Percentiles rank a stretch among this genome's conserved stretches.
Conservation (phyloP, 2,113 vertebrate genomes). For the Nesogale talazaci region DNA sequence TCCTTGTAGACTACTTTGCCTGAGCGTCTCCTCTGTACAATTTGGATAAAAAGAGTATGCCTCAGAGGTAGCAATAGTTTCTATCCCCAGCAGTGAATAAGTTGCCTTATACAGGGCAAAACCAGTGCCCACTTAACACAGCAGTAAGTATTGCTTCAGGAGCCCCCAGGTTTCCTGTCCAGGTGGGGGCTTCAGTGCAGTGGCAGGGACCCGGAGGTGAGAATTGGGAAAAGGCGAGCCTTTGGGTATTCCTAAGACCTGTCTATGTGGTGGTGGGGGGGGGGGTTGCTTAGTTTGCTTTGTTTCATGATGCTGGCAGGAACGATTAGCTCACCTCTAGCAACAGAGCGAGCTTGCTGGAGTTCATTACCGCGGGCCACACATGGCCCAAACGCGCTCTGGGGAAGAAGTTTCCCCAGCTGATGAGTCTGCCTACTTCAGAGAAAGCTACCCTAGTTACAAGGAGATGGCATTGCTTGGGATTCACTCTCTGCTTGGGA, state of each 20-base stretch:
- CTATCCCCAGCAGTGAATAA: background rate
- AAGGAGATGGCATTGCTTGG: background rate
- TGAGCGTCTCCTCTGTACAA: constrained; percentile 17
- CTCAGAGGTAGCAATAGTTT: background rate
- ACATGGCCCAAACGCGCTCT: background rate
- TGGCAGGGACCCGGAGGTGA: background rate
- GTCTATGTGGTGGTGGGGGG: no score
- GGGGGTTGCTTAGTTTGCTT: constrained; percentile 18
- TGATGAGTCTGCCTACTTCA: background rate
- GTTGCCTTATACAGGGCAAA: background rate
- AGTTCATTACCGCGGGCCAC: constrained; percentile 7
- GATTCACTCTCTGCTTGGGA: background rate
- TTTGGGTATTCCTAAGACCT: background rate
- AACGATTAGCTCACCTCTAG: background rate
- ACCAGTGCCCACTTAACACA: background rate
- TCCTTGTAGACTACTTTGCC: background rate
- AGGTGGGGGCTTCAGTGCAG: background rate
- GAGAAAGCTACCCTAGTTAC: background rate
- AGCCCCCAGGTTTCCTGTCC: background rate
- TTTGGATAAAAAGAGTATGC: background rate
- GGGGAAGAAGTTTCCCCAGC: background rate
- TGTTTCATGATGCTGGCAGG: background rate
- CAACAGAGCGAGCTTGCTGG: background rate
- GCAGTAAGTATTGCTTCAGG: no score
- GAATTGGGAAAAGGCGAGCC: background rate